Base-by-base conservation (phyloP, 2,888 invertebrate genomes). In the Bombylius major region DNA sequence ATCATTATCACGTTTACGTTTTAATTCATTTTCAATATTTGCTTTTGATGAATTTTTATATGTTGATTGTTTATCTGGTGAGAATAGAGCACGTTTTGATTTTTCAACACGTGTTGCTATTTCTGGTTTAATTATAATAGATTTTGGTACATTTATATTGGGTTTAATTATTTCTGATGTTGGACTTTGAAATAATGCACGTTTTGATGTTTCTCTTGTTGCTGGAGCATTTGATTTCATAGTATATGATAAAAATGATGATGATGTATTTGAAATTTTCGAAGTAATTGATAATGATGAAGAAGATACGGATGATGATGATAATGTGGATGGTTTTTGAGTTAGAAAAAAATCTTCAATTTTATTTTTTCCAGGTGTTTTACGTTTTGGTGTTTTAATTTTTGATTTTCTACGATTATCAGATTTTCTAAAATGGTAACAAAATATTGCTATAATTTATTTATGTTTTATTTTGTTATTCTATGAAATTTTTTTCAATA, bases 171-270 rank as follows among this genome's bases (percentile, higher is more conserved):
- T 65, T 11, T 66, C 72, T 59, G 76, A 77, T 61, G 78, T 79
- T 3, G 88, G 87, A 67, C 87, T 88, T 63, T 86, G 80, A 64
- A 89, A 89, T 4, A 89, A 70, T 0, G 87, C 87, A 56, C 88
- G 76, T 63, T 86, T 88, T 0, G 83, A 77, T 1, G 79, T 78
- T 66, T 83, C 83, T 31, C 79, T 70, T 0, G 79, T 73, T 23
- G 23, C 23, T 47, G 60, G 73, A 61, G 44, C 56, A 70, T 11
- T 11, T 11, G 39, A 3, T 11, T 42, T 42, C 11, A 23, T 23
- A n/a, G n/a, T n/a, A 23, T 23, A 23, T 23, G 23, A 23, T 3
- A 23, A 23, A 23, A 23, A 23, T 23, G 23, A 23, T 23, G 23
- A 23, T 23, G 23, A 23, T 23, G 23, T 23, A 23, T 23, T 23